Evolutionary conservation across 1,140 invertebrate species (phyloP), one percentile per base, ranked within the genome.

Genomic region (Chrysopa pallens): DNA sequence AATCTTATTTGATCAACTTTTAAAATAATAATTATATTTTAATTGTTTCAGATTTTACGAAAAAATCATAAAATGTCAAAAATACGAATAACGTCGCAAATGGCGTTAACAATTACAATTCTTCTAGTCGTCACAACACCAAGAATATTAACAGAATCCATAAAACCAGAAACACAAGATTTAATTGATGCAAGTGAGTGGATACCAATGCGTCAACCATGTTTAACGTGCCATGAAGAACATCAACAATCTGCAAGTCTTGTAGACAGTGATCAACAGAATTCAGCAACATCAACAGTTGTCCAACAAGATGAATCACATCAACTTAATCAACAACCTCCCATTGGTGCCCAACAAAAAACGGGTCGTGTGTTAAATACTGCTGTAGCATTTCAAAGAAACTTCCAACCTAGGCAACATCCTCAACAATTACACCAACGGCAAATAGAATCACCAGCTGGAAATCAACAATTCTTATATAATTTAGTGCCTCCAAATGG

Each of bases 181-280:
- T 46, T 8, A 54, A 54, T 23, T 40, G 55, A 57, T 37, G 51
- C 50, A 6, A 55, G 46, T 47, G 57, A 59, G 7, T 59, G 57
- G 57, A 55, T 59, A 33, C 57, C 57, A 8, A 51, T 59, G 12
- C 49, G 51, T 13, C 9, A 29, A 12, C 47, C 52, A 38, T 15
- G 38, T 29, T 38, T 46, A 11, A 43, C 37, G 14, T 38, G 9
- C 8, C n/a, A 12, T 8, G 15, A 39, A 9, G 38, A 44, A 11
- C 40, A 48, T 37, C 40, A 44, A 29, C 39, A 37, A 42, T 15
- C 36, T 23, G 2, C 17, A 23, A 23, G 17, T 23, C 17, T 23
- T 23, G 17, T 23, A 3, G 17, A 23, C 2, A 23, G 17, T 23
- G 17, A 23, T 23, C 17, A 23, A 23, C 17, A 23, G 5, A 23